Base-by-base conservation (phyloP, 1,140 invertebrate species). In the Hyphantria cunea region DNA sequence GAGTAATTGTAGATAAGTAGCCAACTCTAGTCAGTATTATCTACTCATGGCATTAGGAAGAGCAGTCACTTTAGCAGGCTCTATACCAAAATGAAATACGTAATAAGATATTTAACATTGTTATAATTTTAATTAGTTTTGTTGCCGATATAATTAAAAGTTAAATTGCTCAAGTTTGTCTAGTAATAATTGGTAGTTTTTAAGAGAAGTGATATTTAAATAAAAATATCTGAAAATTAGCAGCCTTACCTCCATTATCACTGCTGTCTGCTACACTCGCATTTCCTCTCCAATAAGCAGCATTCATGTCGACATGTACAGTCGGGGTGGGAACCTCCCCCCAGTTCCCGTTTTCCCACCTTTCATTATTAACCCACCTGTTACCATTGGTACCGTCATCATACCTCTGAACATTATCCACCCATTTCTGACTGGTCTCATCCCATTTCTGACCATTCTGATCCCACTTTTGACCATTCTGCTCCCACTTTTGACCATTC, bases 251-350 rank as follows among this genome's bases (percentile, higher is more conserved):
- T 64, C 87, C 87, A 70, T 90, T 88, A 71, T 90, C 87, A 47
- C 87, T 90, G 68, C 93, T 78, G 85, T 94, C 85, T 80, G 93
- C 93, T 78, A 95, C 78, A 80, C 91, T 90, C 66, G 91, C 83
- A 70, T 90, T 86, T 0, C 92, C 92, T 42, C 89, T 85, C 91
- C 92, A 93, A 31, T 92, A 92, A 0, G 86, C 80, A 0, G 84
- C 84, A 34, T 84, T 84, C 78, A 84, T 80, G 52, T 88, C 86
- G 5, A 90, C 86, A 33, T 84, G 81, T 0, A 89, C 85, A 0
- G 85, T 89, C 0, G 85, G 86, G 0, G 86, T 89, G 2, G 84
- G 80, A 0, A 84, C 78, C 37, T 78, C 85, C 8, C 80, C 83
- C 86, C 88, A 86, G 33, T 84, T 83, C 7, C 81, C 80, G 77